phyloP scores from a whole-genome alignment of 2,888 invertebrate species.

The Trachelus stipa region DNA sequence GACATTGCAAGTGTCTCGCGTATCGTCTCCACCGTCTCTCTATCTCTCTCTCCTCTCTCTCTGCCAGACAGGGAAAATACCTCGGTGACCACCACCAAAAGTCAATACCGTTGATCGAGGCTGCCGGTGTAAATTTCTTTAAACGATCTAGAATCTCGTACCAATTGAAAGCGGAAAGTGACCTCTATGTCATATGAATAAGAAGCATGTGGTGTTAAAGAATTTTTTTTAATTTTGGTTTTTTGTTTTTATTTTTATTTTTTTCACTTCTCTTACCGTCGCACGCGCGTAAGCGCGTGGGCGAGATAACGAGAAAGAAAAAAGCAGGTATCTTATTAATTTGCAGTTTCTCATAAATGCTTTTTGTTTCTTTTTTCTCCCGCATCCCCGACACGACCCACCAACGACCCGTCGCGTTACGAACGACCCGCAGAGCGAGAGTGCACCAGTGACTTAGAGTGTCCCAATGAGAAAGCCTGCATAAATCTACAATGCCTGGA shows the following conservation, averaged over 20 bases:
- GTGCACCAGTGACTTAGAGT: constrained; percentile 92
- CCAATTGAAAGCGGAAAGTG: constrained; percentile 28
- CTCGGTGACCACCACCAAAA: background rate
- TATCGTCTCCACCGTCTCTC: constrained; percentile 32
- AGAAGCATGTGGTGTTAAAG: constrained; percentile 71
- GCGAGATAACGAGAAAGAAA: background rate
- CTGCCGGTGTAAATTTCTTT: background rate
- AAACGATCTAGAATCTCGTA: background rate
- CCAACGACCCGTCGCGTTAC: constrained; percentile 20
- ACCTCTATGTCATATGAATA: constrained; percentile 42
- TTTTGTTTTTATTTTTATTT: background rate
- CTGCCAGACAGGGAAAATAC: background rate
- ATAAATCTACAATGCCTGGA: constrained; percentile 91
- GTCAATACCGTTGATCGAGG: background rate
- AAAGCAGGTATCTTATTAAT: constrained; percentile 69
- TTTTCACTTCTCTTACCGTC: background rate
- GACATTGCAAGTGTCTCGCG: background rate
- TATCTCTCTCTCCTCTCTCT: constrained; percentile 30
- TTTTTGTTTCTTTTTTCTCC: constrained; percentile 74
- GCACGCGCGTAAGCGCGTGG: constrained; percentile 3
- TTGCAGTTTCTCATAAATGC: constrained; percentile 87
- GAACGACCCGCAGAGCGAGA: constrained; percentile 76
- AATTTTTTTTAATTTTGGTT: constrained; percentile 71
- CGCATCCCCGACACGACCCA: constrained; percentile 55
- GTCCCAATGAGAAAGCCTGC: constrained; percentile 92